phyloP scores from a whole-genome alignment of 2,113 vertebrate genomes.

The Clarias macrocephalus region DNA sequence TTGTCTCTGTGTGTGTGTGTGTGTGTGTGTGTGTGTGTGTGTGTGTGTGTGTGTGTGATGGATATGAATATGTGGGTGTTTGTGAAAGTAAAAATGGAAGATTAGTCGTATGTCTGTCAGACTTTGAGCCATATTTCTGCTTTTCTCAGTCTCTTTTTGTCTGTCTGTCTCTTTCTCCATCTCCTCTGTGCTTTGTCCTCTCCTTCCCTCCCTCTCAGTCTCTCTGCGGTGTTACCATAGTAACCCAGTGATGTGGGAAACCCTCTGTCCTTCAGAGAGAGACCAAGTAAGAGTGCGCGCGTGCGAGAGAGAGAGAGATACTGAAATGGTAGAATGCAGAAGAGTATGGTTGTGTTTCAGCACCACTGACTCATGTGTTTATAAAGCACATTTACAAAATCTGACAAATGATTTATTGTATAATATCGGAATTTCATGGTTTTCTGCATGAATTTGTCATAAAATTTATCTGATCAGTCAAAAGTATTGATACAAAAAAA shows the following conservation, averaged over 20 bases:
- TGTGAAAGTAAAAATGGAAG: not conserved
- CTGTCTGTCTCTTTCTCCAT: constrained; percentile 43
- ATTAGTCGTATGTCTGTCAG: not conserved
- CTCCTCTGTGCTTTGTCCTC: constrained; percentile 56
- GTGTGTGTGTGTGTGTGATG: not conserved
- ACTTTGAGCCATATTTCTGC: not conserved
- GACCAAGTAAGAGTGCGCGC: constrained; percentile 28
- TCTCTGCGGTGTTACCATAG: constrained; percentile 78
- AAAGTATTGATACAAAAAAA: too few species aligned
- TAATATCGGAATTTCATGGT: not conserved
- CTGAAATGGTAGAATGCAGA: constrained; percentile 46
- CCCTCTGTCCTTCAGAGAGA: constrained; percentile 76
- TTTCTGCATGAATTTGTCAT: too few species aligned
- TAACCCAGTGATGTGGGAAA: constrained; percentile 80
- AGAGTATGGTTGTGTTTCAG: not conserved
- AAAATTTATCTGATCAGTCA: too few species aligned
- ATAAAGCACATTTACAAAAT: not conserved
- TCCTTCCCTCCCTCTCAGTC: constrained; percentile 60
- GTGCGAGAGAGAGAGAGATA: constrained; percentile 34
- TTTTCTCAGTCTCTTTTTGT: not conserved
- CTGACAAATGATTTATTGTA: not conserved
- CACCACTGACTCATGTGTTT: not conserved
- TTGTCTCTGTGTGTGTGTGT: not conserved
- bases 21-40: not conserved
- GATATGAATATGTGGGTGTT: not conserved